Percentiles rank a stretch among this genome's conserved stretches.
Conservation (phyloP, 1,140 invertebrate species). For the Drosophila rufa region DNA sequence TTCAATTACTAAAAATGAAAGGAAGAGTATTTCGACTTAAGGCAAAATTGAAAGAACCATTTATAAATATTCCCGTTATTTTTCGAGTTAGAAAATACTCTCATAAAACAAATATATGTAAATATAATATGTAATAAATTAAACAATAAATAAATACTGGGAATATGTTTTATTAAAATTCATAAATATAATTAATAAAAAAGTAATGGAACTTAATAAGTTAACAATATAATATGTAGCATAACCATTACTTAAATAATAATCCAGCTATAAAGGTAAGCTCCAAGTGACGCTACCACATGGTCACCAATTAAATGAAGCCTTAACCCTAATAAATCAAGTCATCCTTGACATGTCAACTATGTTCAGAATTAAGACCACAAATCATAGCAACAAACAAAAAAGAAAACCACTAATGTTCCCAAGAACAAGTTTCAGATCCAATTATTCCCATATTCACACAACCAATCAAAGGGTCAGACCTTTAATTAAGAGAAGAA, state of each 20-base stretch:
- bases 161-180: neutral
- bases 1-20: neutral
- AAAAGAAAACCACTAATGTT: neutral
- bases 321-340: conserved; percentile 12
- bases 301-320: conserved; percentile 2
- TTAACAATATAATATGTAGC: neutral
- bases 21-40: neutral
- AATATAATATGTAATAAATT: no score
- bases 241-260: neutral
- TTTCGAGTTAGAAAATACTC: no score
- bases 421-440: neutral
- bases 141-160: no score
- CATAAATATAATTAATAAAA: neutral
- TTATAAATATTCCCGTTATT: no score
- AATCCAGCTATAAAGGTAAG: neutral
- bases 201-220: neutral
- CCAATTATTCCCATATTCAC: conserved; percentile 3
- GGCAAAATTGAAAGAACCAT: no score
- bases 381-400: neutral
- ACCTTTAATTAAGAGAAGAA: neutral
- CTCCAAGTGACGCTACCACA: no score
- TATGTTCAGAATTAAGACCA: neutral
- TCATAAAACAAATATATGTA: no score
- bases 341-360: neutral
- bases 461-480: conserved; percentile 8